phyloP scores from a whole-genome alignment of 2,113 vertebrate species.

The Strix uralensis region DNA sequence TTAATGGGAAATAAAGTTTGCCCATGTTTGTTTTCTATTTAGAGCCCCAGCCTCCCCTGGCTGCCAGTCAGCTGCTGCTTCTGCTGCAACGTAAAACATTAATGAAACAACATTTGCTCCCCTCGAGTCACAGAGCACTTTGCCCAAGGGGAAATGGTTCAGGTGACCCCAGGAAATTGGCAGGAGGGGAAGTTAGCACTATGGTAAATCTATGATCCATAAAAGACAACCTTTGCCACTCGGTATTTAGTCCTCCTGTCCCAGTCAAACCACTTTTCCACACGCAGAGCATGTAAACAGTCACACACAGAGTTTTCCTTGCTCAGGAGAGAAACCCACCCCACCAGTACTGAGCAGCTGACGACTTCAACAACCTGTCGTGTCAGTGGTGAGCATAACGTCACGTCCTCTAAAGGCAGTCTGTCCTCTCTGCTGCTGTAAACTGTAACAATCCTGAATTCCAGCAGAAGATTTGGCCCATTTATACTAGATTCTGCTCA shows the following conservation, averaged over 20 bases:
- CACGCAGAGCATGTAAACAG: not conserved
- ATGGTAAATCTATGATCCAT: not conserved
- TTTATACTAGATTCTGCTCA: not conserved
- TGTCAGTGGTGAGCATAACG: not conserved
- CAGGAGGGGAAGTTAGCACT: not conserved
- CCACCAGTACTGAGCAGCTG: accelerated
- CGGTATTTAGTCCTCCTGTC: not conserved
- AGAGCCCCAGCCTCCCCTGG: not conserved
- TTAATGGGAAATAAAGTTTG: not conserved
- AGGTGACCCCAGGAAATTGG: not conserved
- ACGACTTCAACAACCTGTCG: no score
- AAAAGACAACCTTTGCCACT: not conserved
- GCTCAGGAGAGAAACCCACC: not conserved
- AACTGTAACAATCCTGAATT: not conserved
- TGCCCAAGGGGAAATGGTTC: not conserved
- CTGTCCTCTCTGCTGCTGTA: not conserved
- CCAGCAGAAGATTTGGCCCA: not conserved
- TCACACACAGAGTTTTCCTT: not conserved
- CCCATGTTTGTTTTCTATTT: not conserved
- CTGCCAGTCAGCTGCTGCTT: not conserved
- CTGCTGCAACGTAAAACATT: not conserved
- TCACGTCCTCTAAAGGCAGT: not conserved
- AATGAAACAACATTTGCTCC: not conserved
- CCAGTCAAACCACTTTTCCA: not conserved
- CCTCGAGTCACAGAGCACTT: not conserved